A percentile compares a stretch with the other conserved stretches of the same genome.
phyloP scores from a whole-genome alignment of 2,888 invertebrate genomes.

The Lissonota sp. region DNA sequence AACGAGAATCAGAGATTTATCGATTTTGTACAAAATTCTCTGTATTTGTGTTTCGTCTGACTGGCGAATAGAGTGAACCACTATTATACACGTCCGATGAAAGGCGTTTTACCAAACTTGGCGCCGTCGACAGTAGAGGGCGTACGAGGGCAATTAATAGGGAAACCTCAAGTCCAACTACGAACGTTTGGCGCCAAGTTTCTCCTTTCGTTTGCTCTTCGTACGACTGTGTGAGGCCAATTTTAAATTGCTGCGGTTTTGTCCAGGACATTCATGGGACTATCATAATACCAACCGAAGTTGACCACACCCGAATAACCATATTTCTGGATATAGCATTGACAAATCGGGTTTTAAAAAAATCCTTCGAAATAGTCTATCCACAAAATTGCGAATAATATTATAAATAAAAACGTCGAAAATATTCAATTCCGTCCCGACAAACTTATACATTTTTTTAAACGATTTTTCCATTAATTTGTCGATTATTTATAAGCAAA shows the following conservation, averaged over 20 bases:
- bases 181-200: slow-evolving; percentile 55
- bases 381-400: too few species aligned
- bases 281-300: slow-evolving; percentile 31
- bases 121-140: slow-evolving; percentile 35
- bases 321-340: neutral
- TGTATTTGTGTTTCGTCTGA: slow-evolving; percentile 28
- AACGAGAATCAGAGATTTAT: too few species aligned
- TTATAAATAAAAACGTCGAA: too few species aligned
- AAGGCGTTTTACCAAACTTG: slow-evolving; percentile 56
- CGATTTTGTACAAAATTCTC: neutral
- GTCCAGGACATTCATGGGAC: slow-evolving; percentile 8
- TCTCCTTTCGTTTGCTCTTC: slow-evolving; percentile 29
- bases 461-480: too few species aligned
- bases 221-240: neutral
- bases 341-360: too few species aligned
- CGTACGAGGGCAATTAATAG: slow-evolving; percentile 51
- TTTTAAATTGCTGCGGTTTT: slow-evolving; percentile 40
- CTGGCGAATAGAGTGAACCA: slow-evolving; percentile 33
- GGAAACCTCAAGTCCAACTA: slow-evolving; percentile 50
- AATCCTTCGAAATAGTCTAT: too few species aligned
- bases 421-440: too few species aligned
- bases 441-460: too few species aligned
- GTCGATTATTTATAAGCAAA: too few species aligned
- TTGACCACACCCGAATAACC: slow-evolving; percentile 22
- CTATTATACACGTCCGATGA: slow-evolving; percentile 37